Percentiles rank a stretch among this genome's conserved stretches.
Conservation (phyloP, 2,797 vertebrate species). For the Hirundo rustica region DNA sequence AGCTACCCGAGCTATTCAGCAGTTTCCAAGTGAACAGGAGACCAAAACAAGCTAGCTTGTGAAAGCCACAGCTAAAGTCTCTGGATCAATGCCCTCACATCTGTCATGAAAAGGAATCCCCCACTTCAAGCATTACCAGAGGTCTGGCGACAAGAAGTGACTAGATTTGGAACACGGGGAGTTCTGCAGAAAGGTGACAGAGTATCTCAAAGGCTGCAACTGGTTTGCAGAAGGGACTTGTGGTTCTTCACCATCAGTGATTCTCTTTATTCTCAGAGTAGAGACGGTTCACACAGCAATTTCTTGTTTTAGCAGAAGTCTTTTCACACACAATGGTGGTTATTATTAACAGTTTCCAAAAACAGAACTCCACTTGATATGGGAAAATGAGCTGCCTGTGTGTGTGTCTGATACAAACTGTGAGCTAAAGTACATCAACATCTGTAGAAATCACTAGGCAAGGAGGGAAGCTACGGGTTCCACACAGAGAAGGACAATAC, state of each 20-base stretch:
- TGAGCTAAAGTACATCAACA: background rate
- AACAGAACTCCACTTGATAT: constrained; percentile 3
- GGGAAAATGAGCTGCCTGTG: constrained; percentile 30
- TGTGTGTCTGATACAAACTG: background rate
- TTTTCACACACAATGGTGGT: background rate
- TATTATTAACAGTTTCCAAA: constrained; percentile 2
- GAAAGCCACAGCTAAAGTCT: background rate
- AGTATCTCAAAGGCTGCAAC: background rate
- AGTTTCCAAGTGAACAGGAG: background rate
- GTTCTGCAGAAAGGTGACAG: background rate
- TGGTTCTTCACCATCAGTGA: background rate
- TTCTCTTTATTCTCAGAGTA: background rate
- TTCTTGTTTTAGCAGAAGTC: background rate
- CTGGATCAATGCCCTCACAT: background rate
- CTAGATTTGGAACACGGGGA: background rate
- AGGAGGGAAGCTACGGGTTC: background rate
- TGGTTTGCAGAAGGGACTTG: background rate
- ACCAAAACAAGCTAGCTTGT: background rate
- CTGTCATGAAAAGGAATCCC: background rate
- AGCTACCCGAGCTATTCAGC: background rate
- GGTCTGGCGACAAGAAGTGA: background rate
- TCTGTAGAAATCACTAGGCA: constrained; percentile 4
- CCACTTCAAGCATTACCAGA: background rate
- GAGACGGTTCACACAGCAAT: background rate
- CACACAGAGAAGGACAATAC: background rate